Percentiles rank a stretch among this genome's conserved stretches.
Evolutionary conservation across 2,888 invertebrate species (phyloP).

Genomic region (Diachrysia chrysitis): DNA sequence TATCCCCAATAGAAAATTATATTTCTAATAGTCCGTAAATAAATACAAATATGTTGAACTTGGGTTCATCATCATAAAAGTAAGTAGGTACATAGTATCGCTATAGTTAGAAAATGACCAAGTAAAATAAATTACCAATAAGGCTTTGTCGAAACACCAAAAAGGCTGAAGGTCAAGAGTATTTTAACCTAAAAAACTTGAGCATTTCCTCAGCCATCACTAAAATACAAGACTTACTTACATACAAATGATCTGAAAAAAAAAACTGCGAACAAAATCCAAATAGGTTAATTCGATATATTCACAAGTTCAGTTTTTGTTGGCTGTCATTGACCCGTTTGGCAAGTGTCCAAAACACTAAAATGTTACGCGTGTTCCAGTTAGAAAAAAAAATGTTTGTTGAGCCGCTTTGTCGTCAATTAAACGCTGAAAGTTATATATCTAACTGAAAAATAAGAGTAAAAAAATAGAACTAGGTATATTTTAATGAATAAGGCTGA

Average conservation of each 20-base stretch:
- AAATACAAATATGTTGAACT: too few species aligned
- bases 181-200: constrained; percentile 20
- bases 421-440: constrained; percentile 24
- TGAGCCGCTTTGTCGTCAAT: constrained; percentile 37
- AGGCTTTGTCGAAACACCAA: background rate
- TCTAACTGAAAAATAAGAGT: background rate
- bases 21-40: too few species aligned
- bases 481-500: background rate
- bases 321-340: constrained; percentile 78
- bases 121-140: too few species aligned
- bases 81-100: too few species aligned
- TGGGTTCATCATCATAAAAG: too few species aligned
- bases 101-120: too few species aligned
- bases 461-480: background rate
- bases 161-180: constrained; percentile 16
- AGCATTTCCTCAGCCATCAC: constrained; percentile 12
- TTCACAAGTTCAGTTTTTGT: constrained; percentile 64
- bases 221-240: constrained; percentile 30
- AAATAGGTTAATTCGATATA: constrained; percentile 56
- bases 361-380: constrained; percentile 64
- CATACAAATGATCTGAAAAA: constrained; percentile 35
- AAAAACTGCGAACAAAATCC: constrained; percentile 33
- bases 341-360: constrained; percentile 72
- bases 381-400: constrained; percentile 57
- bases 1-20: too few species aligned